Conservation (phyloP, 2,797 vertebrate genomes). For the Lagocephalus sceleratus region DNA sequence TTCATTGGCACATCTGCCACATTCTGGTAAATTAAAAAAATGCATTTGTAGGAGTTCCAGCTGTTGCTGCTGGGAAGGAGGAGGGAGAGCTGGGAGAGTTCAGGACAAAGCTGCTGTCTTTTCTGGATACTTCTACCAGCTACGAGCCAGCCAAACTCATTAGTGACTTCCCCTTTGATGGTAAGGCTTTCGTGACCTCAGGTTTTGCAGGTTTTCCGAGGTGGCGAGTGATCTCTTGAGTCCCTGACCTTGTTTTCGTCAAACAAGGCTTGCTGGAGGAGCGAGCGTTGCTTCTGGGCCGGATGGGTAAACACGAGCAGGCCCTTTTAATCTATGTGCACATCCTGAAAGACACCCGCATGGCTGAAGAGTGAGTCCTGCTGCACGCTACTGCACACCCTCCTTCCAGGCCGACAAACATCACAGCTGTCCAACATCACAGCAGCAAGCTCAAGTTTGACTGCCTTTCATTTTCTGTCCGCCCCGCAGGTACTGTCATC, state of each 20-base stretch:
- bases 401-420: background rate
- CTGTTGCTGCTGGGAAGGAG: constrained; percentile 88
- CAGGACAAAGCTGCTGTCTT: constrained; percentile 86
- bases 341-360: constrained; percentile 87
- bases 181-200: constrained; percentile 68
- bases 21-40: no score
- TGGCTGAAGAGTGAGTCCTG: constrained; percentile 92
- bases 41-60: constrained; percentile 72
- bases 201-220: background rate
- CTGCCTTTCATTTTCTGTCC: background rate
- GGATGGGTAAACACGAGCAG: constrained; percentile 98
- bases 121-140: constrained; percentile 86
- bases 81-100: constrained; percentile 88
- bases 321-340: constrained; percentile 98
- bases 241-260: constrained; percentile 8
- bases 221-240: background rate
- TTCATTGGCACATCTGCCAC: no score
- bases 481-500: constrained; percentile 87
- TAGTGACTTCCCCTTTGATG: constrained; percentile 97
- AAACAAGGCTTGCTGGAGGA: constrained; percentile 90
- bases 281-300: constrained; percentile 90
- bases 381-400: background rate
- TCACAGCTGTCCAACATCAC: background rate
- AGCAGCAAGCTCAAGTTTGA: background rate
- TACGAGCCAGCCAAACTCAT: constrained; percentile 92